Conservation (phyloP, 2,888 invertebrate genomes). For the Marasmarcha lunaedactyla region DNA sequence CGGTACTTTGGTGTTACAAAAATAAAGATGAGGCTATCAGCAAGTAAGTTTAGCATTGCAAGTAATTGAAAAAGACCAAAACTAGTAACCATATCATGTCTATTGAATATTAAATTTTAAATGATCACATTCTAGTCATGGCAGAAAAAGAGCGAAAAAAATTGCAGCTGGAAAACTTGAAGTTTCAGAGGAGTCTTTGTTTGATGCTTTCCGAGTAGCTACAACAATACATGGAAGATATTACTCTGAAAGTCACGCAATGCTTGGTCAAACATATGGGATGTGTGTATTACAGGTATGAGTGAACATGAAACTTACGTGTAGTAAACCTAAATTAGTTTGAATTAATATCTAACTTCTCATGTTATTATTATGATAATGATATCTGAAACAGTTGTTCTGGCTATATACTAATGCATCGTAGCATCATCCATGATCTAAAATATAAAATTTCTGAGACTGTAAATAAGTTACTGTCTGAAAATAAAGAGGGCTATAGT, state of each 20-base stretch:
- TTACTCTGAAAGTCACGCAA: conserved; percentile 97
- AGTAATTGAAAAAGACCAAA: too few species aligned
- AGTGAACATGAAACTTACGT: too few species aligned
- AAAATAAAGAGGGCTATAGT: too few species aligned
- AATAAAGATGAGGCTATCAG: conserved; percentile 89
- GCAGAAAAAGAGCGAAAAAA: conserved; percentile 94
- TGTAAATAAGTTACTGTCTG: too few species aligned
- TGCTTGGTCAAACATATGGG: conserved; percentile 96
- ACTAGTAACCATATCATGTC: background rate
- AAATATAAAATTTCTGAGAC: too few species aligned
- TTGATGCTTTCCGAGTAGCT: conserved; percentile 95
- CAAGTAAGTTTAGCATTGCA: conserved; percentile 78
- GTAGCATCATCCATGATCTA: too few species aligned
- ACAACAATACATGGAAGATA: conserved; percentile 98
- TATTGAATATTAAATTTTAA: background rate
- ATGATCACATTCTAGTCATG: conserved; percentile 71
- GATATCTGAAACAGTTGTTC: too few species aligned
- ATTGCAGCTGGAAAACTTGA: conserved; percentile 89
- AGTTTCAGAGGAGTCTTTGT: conserved; percentile 94
- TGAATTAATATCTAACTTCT: conserved; percentile 1
- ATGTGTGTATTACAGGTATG: conserved; percentile 93
- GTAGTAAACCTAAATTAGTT: conserved; percentile 3
- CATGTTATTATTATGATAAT: conserved; percentile 2
- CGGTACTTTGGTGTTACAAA: conserved; percentile 99
- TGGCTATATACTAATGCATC: too few species aligned